These are phyloP conservation scores for Drosophila takahashii DNA, from an alignment of 1,140 invertebrate species.

Conservation along the genomic window DNA sequence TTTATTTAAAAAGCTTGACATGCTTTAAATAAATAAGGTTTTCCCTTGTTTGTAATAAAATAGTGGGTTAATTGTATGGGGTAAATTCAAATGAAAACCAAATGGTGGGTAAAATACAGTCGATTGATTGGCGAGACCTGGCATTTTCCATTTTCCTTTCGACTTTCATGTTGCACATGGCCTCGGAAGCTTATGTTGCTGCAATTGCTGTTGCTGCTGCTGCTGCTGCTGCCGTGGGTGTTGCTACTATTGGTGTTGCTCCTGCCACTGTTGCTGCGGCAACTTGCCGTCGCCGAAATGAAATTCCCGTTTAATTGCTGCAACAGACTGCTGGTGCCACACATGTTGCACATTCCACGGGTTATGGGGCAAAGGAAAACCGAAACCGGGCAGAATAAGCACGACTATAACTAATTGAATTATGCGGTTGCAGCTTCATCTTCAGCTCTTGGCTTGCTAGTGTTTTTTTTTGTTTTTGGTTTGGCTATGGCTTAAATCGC, in stretches of 20 bases:
- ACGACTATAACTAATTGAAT: slow-evolving; percentile 71
- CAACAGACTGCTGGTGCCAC: slow-evolving; percentile 27
- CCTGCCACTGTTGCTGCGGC: slow-evolving; percentile 19
- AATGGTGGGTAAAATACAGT: not conserved
- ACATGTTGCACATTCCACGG: slow-evolving; percentile 32
- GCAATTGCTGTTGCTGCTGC: not conserved
- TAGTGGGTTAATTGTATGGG: too few relatives aligned
- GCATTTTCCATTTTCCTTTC: not conserved
- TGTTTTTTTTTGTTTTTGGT: not conserved
- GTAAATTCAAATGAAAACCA: not conserved
- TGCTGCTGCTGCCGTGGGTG: slow-evolving; percentile 3
- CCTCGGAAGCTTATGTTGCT: slow-evolving; percentile 6
- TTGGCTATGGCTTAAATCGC: not conserved
- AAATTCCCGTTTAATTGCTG: slow-evolving; percentile 59
- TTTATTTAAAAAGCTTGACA: too few relatives aligned
- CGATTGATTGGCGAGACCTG: not conserved
- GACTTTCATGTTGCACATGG: slow-evolving; percentile 6
- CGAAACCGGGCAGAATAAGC: slow-evolving; percentile 28
- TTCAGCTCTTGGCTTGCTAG: slow-evolving; percentile 7
- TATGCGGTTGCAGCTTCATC: slow-evolving; percentile 52
- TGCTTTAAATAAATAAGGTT: too few relatives aligned
- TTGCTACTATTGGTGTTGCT: not conserved
- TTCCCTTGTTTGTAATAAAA: too few relatives aligned
- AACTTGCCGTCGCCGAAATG: slow-evolving; percentile 40
- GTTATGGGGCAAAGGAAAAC: slow-evolving; percentile 14